Percentiles rank a stretch among this genome's conserved stretches.
Conservation (phyloP, 2,113 vertebrate species). For the Herpailurus yagouaroundi region DNA sequence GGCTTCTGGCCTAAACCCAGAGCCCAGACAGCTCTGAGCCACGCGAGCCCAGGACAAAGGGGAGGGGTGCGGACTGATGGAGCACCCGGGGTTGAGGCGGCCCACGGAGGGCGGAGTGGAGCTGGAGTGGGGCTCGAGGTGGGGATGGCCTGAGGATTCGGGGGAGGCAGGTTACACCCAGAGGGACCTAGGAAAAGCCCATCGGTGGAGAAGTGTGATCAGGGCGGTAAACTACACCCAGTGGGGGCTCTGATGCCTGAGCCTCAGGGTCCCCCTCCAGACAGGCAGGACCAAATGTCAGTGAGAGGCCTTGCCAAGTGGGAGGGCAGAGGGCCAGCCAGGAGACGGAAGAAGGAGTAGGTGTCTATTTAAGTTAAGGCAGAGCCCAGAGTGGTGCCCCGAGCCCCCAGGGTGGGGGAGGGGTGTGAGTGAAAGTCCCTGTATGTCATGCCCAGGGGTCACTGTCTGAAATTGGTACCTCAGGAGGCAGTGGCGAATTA, state of each 20-base stretch:
- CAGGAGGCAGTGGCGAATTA: background rate
- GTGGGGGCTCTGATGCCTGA: background rate
- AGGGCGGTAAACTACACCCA: rapidly evolving
- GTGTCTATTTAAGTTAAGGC: background rate
- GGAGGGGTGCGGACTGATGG: background rate
- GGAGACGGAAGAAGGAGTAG: background rate
- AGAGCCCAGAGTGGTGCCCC: too few relatives aligned
- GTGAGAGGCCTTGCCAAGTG: background rate
- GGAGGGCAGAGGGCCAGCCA: background rate
- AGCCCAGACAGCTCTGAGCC: background rate
- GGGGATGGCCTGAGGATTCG: background rate
- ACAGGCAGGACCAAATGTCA: background rate
- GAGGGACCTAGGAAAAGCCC: background rate
- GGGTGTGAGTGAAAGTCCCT: background rate
- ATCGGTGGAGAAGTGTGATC: background rate
- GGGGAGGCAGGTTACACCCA: background rate
- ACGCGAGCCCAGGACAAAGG: background rate
- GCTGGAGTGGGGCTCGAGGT: background rate
- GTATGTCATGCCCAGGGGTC: background rate
- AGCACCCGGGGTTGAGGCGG: background rate
- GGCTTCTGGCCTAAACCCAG: background rate
- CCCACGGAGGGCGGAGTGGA: background rate
- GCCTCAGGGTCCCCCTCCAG: background rate
- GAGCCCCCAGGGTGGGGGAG: background rate
- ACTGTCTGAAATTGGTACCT: background rate